These are phyloP conservation scores for Emydura subglobosa DNA, from an alignment of 2,113 vertebrate species.

Conservation along the genomic window DNA sequence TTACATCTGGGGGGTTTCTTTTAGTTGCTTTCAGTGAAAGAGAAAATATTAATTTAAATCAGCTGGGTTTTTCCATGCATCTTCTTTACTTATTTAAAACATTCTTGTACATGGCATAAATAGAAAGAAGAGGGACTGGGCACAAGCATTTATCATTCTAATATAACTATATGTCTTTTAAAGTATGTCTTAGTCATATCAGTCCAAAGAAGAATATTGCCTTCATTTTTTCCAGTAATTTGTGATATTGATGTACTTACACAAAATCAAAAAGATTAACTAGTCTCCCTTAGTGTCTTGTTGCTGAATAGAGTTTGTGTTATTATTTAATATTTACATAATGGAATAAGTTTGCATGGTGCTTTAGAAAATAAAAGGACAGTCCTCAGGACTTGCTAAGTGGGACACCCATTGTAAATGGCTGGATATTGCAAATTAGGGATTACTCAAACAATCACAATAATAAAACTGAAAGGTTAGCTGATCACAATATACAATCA, in stretches of 20 bases:
- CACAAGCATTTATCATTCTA: neutral
- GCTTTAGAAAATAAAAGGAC: neutral
- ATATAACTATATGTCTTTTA: neutral
- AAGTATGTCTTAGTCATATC: neutral
- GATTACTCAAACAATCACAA: constrained; percentile 10
- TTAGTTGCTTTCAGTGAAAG: neutral
- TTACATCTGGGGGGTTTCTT: neutral
- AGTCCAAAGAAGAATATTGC: neutral
- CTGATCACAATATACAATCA: constrained; percentile 29
- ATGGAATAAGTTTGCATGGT: neutral
- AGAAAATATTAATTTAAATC: neutral
- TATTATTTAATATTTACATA: neutral
- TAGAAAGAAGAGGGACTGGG: neutral
- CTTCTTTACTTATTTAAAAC: neutral
- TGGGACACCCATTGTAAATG: neutral
- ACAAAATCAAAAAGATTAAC: neutral
- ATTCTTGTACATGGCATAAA: neutral
- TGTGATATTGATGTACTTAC: neutral
- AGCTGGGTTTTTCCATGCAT: neutral
- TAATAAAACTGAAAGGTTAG: constrained; percentile 27
- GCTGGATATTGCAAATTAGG: constrained; percentile 43
- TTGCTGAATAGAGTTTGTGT: neutral
- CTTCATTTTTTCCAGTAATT: neutral
- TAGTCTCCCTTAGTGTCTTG: neutral
- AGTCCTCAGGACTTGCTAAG: neutral